Base-by-base conservation (phyloP, 2,113 vertebrate genomes). In the Polypterus bichir region DNA sequence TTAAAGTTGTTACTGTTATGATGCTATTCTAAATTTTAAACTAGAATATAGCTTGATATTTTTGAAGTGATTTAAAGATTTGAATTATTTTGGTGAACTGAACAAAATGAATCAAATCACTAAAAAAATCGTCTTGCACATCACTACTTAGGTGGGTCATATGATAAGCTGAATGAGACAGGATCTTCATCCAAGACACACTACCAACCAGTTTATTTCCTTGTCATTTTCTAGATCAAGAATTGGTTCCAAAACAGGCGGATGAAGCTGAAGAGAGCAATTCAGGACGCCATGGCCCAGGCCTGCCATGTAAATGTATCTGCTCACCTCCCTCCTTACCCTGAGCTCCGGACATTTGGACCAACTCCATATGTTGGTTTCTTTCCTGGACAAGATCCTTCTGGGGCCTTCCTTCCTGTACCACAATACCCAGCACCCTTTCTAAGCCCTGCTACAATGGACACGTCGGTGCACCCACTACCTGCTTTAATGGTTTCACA, bases 231-330 rank as follows among this genome's bases (percentile, higher is more conserved):
- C 1, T 68, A 96, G 93, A 90, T 93, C 70, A 88, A 90, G 71
- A 93, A 90, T 49, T 93, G 91, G 91, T 93, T 96, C 70, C 89
- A 94, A 77, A 92, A 93, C 73, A 71, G 88, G 3, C 76, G 86
- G 1, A 91, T 92, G 92, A 93, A 93, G 68, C 81, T 90, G 61
- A 96, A 92, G 70, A 66, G 88, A 49, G 87, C 88, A 5, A 73
- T 89, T 9, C 91, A 91, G 74, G 90, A 87, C 47, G 82, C 81
- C 3, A 64, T 86, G 60, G 82, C 84, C 57, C 84, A 86, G 2
- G 81, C 79, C 60, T 86, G 83, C 64, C 83, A 83, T 51, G 76
- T 77, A 1, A 79, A 79, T 27, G 70, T 76, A 0, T 71, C 75
- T 5, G 80, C 83, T 9, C 82, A 79, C 45, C 66, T 86, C 47